Evolutionary conservation across 2,797 vertebrate genomes (phyloP), one percentile per base, ranked within the genome.

Genomic region (Sphaeramia orbicularis): DNA sequence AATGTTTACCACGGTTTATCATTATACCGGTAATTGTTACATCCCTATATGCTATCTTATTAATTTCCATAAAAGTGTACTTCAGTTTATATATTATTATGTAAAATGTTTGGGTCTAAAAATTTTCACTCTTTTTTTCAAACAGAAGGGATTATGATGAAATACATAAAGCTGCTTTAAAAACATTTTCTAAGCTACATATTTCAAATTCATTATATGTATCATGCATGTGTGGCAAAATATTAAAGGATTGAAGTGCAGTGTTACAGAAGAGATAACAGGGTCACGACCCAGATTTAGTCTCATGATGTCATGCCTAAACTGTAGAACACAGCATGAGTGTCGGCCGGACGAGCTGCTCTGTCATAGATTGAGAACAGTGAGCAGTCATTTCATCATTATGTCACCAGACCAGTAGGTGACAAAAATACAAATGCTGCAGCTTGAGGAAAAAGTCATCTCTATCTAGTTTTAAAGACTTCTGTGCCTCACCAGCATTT

Each of bases 241-340:
- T 62, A 51, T 74, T 52, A 77, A 81, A 78, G 19, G 40, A 41
- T 27, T 49, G 8, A 14, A 67, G 50, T 61, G 55, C 66, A 62
- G 58, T 32, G n/a, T 59, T 64, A 68, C 53, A 64, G 57, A 62
- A 10, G 18, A 67, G 50, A 74, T 72, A 74, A 75, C 70, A 84
- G 75, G 75, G 66, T 75, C 64, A 67, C 52, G 80, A 70, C 78
- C 80, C 73, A 78, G 68, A 80, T 83, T 75, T 21, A 62, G 41
- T 43, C 7, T 19, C 0, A 19, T 69, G 69, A 79, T 67, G 70
- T 71, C 57, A 77, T 55, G 32, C 49, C 18, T 58, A 16, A 27
- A 32, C 32, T 35, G 32, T 35, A 35, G 38, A 51, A 52, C 41
- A 58, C 21, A 48, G 35, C 54, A 57, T 57, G 36, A 50, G 56